Conservation (phyloP, 2,797 vertebrate genomes). For the Phataginus tricuspis region DNA sequence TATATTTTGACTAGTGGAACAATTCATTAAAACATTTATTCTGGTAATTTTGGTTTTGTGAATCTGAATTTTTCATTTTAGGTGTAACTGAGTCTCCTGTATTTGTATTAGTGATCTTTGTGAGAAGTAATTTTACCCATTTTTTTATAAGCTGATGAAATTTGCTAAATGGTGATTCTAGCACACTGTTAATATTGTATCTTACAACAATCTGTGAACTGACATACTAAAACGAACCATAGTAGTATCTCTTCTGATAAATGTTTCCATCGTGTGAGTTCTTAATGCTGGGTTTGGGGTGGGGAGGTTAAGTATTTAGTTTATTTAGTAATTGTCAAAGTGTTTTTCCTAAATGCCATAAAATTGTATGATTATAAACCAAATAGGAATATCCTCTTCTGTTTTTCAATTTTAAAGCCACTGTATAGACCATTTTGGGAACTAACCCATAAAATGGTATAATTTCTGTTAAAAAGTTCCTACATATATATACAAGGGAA, state of each 20-base stretch:
- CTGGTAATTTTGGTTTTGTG: background rate
- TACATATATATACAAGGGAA: slow-evolving; percentile 66
- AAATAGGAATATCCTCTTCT: slow-evolving; percentile 58
- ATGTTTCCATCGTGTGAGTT: slow-evolving; percentile 61
- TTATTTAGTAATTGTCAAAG: slow-evolving; percentile 68
- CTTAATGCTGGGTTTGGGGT: slow-evolving; percentile 51
- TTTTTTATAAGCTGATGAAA: slow-evolving; percentile 22
- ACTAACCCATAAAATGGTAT: background rate
- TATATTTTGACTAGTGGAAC: slow-evolving; percentile 54
- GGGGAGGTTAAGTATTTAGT: slow-evolving; percentile 68
- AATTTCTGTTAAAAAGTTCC: slow-evolving; percentile 1
- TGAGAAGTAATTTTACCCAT: slow-evolving; percentile 25
- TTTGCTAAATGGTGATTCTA: slow-evolving; percentile 54
- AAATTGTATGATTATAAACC: slow-evolving; percentile 56
- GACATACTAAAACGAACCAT: slow-evolving; percentile 30
- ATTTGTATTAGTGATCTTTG: slow-evolving; percentile 40
- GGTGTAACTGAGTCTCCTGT: background rate
- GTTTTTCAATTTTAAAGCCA: slow-evolving; percentile 8
- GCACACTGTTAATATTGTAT: slow-evolving; percentile 21
- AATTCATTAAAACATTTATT: slow-evolving; percentile 41
- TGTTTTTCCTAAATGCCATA: slow-evolving; percentile 66
- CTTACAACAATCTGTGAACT: background rate
- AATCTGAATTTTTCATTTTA: slow-evolving; percentile 37
- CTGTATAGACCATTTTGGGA: slow-evolving; percentile 39
- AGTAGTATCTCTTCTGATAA: slow-evolving; percentile 41